These are phyloP conservation scores for Ethmia dodecea DNA, from an alignment of 2,888 invertebrate genomes.

Conservation along the genomic window DNA sequence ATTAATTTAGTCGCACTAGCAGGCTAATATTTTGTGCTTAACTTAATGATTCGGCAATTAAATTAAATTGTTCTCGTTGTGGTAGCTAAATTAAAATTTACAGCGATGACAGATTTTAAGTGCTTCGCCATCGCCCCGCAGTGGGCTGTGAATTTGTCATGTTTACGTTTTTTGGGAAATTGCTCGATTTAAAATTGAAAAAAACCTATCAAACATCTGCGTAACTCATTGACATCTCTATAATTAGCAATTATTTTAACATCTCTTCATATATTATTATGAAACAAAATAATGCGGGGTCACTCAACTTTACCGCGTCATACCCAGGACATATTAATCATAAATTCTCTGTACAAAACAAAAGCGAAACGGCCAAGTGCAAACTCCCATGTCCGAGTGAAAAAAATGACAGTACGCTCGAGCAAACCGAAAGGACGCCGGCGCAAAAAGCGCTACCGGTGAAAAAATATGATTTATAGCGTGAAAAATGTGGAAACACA, in stretches of 20 bases:
- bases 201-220: constrained; percentile 6
- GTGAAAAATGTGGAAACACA: constrained; percentile 78
- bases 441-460: constrained; percentile 72
- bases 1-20: constrained; percentile 65
- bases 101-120: constrained; percentile 58
- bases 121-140: constrained; percentile 35
- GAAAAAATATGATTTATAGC: constrained; percentile 78
- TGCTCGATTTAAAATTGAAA: constrained; percentile 27
- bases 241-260: constrained; percentile 4
- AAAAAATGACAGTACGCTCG: constrained; percentile 73
- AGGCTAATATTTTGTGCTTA: constrained; percentile 73
- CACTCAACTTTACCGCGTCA: constrained; percentile 37
- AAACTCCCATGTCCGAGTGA: constrained; percentile 67
- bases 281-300: constrained; percentile 27
- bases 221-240: not conserved
- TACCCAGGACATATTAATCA: constrained; percentile 54
- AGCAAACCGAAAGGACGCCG: constrained; percentile 68
- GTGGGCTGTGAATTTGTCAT: constrained; percentile 41
- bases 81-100: constrained; percentile 73
- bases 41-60: constrained; percentile 77
- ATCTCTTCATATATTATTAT: constrained; percentile 5
- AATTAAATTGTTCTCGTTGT: constrained; percentile 73
- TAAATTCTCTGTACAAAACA: constrained; percentile 62
- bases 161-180: constrained; percentile 33
- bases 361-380: constrained; percentile 59